Evolutionary conservation across 2,797 vertebrate genomes (phyloP).

Genomic region (Melanotaenia parkinsoni): DNA sequence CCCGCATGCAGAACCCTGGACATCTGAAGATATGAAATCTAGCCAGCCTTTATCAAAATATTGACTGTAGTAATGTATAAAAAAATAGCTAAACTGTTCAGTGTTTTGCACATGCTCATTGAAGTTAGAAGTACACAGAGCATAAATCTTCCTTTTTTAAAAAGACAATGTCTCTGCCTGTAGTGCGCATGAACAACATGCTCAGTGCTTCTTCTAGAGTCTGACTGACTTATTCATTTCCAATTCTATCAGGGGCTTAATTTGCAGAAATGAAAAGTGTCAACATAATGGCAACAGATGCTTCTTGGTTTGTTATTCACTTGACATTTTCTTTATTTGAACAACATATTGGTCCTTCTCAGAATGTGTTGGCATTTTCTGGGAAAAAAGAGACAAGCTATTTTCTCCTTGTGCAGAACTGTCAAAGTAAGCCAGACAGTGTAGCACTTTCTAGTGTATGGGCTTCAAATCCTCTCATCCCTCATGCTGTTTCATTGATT

Average conservation of each 20-base stretch:
- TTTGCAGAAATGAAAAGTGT: slow-evolving; percentile 59
- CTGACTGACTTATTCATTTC: slow-evolving; percentile 45
- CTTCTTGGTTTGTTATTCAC: slow-evolving; percentile 63
- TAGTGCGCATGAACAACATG: slow-evolving; percentile 21
- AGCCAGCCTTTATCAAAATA: slow-evolving; percentile 9
- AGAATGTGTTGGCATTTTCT: slow-evolving; percentile 63
- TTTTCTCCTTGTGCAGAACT: slow-evolving; percentile 52
- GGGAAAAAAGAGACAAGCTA: slow-evolving; percentile 55
- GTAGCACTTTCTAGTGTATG: slow-evolving; percentile 57
- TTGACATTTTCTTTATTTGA: slow-evolving; percentile 71
- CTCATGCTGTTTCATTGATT: slow-evolving; percentile 64
- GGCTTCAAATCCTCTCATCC: slow-evolving; percentile 58
- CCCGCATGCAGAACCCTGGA: slow-evolving; percentile 25
- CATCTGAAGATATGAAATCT: slow-evolving; percentile 24
- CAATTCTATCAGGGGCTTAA: slow-evolving; percentile 37
- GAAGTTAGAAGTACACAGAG: slow-evolving; percentile 17
- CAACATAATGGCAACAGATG: slow-evolving; percentile 46
- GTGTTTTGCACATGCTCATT: slow-evolving; percentile 13
- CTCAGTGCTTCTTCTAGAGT: not conserved
- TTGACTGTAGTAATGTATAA: slow-evolving; percentile 10
- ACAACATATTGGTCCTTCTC: slow-evolving; percentile 59
- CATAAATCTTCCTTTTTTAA: slow-evolving; percentile 9
- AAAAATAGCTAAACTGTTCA: not conserved
- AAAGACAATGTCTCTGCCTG: slow-evolving; percentile 2
- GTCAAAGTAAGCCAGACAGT: slow-evolving; percentile 64